Conservation (phyloP, 2,888 invertebrate species). For the Saturnia pavonia region DNA sequence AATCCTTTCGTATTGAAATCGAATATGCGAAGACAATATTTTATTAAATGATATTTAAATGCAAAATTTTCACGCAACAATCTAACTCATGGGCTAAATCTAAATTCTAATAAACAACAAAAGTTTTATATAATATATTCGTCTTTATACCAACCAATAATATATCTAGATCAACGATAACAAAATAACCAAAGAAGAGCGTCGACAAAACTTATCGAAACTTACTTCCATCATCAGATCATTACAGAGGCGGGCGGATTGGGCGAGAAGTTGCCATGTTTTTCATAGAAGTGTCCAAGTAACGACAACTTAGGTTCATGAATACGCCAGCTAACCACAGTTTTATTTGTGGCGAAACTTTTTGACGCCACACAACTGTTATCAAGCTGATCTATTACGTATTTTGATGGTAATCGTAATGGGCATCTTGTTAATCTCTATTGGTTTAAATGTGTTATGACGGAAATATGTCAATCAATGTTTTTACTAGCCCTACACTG, state of each 20-base stretch:
- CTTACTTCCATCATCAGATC: slow-evolving; percentile 12
- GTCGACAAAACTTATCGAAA: slow-evolving; percentile 6
- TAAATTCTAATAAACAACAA: no score
- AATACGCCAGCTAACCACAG: slow-evolving; percentile 37
- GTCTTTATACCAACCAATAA: background rate
- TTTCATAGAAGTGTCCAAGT: slow-evolving; percentile 13
- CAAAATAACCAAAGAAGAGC: background rate
- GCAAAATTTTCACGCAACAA: no score
- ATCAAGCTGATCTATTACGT: slow-evolving; percentile 26
- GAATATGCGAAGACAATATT: no score
- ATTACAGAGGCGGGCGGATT: slow-evolving; percentile 5
- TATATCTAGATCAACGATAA: background rate
- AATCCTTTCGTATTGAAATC: no score
- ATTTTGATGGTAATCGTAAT: slow-evolving; percentile 25
- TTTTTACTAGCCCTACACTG: no score
- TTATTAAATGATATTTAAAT: no score
- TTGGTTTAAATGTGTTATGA: no score
- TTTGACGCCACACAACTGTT: slow-evolving; percentile 37
- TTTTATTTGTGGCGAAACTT: slow-evolving; percentile 41
- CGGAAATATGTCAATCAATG: no score
- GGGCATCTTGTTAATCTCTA: background rate
- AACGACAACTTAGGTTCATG: slow-evolving; percentile 37
- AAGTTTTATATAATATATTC: no score
- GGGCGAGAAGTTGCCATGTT: slow-evolving; percentile 16
- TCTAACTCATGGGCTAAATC: no score